Evolutionary conservation across 2,888 invertebrate genomes (phyloP), one percentile per base, ranked within the genome.

Genomic region (Lithophane semibrunnea): DNA sequence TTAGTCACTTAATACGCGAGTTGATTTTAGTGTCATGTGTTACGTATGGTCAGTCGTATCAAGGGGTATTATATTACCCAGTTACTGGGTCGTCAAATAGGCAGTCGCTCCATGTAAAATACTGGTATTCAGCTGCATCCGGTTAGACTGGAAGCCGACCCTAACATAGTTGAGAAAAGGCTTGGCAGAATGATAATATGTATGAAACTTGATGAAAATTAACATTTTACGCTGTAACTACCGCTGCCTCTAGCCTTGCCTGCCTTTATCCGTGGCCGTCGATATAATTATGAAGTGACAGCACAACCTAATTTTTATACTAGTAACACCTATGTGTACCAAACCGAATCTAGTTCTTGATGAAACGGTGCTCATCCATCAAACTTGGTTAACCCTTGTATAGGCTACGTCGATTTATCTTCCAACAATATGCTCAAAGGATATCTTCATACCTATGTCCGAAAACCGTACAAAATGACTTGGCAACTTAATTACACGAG

Each of bases 401-500:
- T 29, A 4, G 0, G 13, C 16, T 16, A 54, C 21, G 52, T 68
- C 16, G n/a, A 63, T 56, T 68, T 21, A 76, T 70, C 29, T 49
- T 49, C 16, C 16, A 44, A 64, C 61, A 56, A 29, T 13, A 54
- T 16, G 2, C 10, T n/a, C 54, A 77, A 69, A 70, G 49, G 4
- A 13, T 18, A n/a, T 10, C 21, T 16, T 7, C n/a, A 52, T 16
- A 64, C 37, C 37, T n/a, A 1, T 60, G 18, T 56, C 12, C 4
- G n/a, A 52, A 47, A 16, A 37, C 29, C 16, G 8, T 12, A 76
- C n/a, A 74, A 74, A 74, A 74, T 86, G 65, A 73, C 80, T 77
- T 69, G 58, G 63, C 66, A 71, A 86, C 78, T 86, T 83, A 75
- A 83, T 86, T 78, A 85, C 63, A 44, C 3, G 29, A 18, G n/a